Evolutionary conservation across 2,888 invertebrate species (phyloP), one percentile per base, ranked within the genome.

Genomic region (Drosophila paramelanica): DNA sequence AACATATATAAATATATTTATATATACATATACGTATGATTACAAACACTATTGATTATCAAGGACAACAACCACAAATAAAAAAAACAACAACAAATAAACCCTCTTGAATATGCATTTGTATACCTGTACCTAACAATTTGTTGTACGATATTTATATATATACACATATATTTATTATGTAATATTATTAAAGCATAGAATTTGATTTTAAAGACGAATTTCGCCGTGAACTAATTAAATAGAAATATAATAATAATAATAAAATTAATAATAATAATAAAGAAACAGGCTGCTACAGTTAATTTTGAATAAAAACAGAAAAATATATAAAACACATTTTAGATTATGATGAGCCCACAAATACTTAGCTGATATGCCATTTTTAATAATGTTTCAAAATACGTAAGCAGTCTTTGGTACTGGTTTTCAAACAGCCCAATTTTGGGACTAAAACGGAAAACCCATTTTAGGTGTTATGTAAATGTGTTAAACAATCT

Each of bases 401-500:
- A 71, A n/a, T 49, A 58, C 59, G 47, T 60, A 59, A 55, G 33
- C 66, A 38, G 25, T 17, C 41, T 42, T 42, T 8, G 10, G 38
- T 27, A 27, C 17, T 47, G 56, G 27, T 38, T 23, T 20, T n/a
- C 5, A 20, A 38, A 20, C 8, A 5, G 25, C 42, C 42, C 33
- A 20, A 3, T 14, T 47, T 33, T 5, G 33, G 49, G 7, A n/a
- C 36, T 41, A 42, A 33, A 33, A 0, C 11, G 2, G 33, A 66
- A 66, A 41, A n/a, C n/a, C 52, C 47, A 67, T 31, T 56, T 31
- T 36, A 55, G 33, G 11, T 70, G 65, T 64, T 64, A 43, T 31
- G 20, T 64, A 77, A 71, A 75, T 69, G 72, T 81, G 61, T 76
- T 57, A 68, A 61, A 46, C 64, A 82, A 79, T 81, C 74, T 82